A percentile compares a stretch with the other conserved stretches of the same genome.
These are phyloP conservation scores for Lepus oiostolus DNA, from an alignment of 2,797 vertebrate genomes.

Conservation along the genomic window DNA sequence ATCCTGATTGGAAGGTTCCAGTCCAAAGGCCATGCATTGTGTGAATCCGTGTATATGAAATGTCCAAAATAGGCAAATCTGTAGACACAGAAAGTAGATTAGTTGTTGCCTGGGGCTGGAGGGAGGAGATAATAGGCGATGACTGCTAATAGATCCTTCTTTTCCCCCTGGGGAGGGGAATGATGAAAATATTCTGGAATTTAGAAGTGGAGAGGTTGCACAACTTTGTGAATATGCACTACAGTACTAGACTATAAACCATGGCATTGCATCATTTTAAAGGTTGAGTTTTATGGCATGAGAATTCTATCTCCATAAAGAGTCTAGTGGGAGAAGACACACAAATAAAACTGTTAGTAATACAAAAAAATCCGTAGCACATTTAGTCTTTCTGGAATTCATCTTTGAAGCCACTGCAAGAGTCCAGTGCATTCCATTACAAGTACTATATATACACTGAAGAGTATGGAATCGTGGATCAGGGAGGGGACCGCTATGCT, in stretches of 20 bases:
- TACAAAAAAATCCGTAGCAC: neutral
- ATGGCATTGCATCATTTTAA: neutral
- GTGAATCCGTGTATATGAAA: neutral
- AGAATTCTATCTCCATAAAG: constrained; percentile 7
- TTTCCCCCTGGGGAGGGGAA: neutral
- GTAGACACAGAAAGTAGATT: neutral
- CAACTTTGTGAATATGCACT: neutral
- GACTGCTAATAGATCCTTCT: neutral
- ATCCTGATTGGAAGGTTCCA: neutral
- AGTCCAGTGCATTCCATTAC: neutral
- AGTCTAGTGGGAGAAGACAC: neutral
- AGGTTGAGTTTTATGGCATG: neutral
- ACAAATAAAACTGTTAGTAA: neutral
- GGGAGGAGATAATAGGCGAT: neutral
- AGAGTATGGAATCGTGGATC: neutral
- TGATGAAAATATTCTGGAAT: constrained; percentile 27
- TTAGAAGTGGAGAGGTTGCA: neutral
- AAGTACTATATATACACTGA: neutral
- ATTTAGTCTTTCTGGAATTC: constrained; percentile 3
- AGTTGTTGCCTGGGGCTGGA: neutral
- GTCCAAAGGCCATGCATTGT: neutral
- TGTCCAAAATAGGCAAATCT: neutral
- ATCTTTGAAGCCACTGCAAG: neutral
- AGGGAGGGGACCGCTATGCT: neutral
- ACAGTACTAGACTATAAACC: neutral